These are phyloP conservation scores for Austrolebias charrua DNA, from an alignment of 2,797 vertebrate species.

Conservation along the genomic window DNA sequence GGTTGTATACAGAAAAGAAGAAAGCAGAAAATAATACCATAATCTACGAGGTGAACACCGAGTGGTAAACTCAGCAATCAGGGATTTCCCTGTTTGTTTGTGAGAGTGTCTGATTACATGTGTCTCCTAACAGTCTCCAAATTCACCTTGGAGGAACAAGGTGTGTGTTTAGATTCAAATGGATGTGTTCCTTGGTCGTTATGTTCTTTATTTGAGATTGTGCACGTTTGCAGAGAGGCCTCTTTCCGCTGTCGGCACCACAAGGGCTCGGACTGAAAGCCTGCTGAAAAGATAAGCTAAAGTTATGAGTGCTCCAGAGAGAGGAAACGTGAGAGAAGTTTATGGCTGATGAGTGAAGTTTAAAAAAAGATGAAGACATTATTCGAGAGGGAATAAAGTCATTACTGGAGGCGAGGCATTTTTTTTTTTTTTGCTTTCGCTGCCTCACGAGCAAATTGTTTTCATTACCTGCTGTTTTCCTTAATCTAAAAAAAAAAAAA, in stretches of 20 bases:
- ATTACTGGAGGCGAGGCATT: conserved; percentile 51
- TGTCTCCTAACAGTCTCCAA: conserved; percentile 52
- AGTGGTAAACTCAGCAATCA: conserved; percentile 56
- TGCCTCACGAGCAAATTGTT: conserved; percentile 35
- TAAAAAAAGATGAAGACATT: conserved; percentile 32
- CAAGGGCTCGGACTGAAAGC: conserved; percentile 58
- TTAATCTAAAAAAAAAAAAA: conserved; percentile 30
- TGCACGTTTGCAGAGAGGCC: conserved; percentile 31
- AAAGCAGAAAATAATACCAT: neutral
- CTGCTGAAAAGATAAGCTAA: conserved; percentile 71
- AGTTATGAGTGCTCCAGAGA: conserved; percentile 63
- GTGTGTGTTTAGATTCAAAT: conserved; percentile 32
- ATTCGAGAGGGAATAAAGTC: conserved; percentile 54
- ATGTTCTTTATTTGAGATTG: conserved; percentile 8
- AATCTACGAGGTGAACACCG: conserved; percentile 47
- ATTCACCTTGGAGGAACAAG: conserved; percentile 52
- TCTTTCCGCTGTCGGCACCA: conserved; percentile 57
- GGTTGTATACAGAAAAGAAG: neutral
- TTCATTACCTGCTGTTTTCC: conserved; percentile 24
- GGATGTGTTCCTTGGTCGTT: neutral
- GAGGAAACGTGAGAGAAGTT: conserved; percentile 25
- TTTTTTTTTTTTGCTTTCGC: conserved; percentile 12
- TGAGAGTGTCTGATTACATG: conserved; percentile 45
- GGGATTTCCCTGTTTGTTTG: conserved; percentile 57
- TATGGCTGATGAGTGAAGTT: conserved; percentile 46